Percentiles rank a stretch among this genome's conserved stretches.
Conservation (phyloP, 2,888 invertebrate species). For the Ormyrus labotus region DNA sequence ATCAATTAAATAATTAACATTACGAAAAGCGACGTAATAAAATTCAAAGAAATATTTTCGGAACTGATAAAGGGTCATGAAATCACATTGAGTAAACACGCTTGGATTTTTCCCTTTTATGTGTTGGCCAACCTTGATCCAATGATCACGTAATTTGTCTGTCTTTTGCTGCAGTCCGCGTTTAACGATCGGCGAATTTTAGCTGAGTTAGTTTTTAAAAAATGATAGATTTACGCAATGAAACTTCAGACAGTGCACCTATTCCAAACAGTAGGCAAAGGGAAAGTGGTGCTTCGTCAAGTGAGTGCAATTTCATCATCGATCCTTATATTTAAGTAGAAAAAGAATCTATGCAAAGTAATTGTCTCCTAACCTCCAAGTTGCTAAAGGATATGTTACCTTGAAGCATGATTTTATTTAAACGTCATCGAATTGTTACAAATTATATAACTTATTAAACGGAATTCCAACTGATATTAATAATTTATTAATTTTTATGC, state of each 20-base stretch:
- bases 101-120: not conserved
- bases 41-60: not conserved
- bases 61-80: no score
- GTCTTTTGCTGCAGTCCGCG: conserved; percentile 40
- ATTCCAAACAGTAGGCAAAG: conserved; percentile 56
- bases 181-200: conserved; percentile 39
- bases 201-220: conserved; percentile 54
- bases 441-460: conserved; percentile 53
- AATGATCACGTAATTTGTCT: conserved; percentile 45
- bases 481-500: not conserved
- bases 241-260: conserved; percentile 58
- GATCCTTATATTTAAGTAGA: not conserved
- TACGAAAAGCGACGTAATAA: not conserved
- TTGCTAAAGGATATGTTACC: conserved; percentile 11
- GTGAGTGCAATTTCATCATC: conserved; percentile 57
- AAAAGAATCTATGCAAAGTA: conserved; percentile 7
- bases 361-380: conserved; percentile 57
- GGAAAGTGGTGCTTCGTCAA: conserved; percentile 61
- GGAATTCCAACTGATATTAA: not conserved
- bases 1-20: not conserved
- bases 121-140: conserved; percentile 35
- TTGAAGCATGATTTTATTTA: conserved; percentile 40
- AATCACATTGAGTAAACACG: not conserved
- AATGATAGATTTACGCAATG: conserved; percentile 68
- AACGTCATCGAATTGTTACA: conserved; percentile 37